These are phyloP conservation scores for Cybosia mesomella DNA, from an alignment of 2,888 invertebrate species.

Conservation along the genomic window DNA sequence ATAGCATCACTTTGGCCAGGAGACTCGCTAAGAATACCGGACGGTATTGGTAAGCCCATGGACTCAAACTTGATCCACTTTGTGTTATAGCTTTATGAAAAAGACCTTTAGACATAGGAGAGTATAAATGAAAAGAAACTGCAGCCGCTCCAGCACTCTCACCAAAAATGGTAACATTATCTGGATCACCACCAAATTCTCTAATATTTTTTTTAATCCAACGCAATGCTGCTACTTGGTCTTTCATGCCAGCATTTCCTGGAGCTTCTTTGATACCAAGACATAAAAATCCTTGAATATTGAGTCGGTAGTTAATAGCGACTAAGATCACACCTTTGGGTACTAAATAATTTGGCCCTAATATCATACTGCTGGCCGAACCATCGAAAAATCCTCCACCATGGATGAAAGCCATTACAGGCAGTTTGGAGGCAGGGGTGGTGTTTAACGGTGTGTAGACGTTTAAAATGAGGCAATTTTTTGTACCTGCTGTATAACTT, in stretches of 20 bases:
- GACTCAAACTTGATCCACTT: constrained; percentile 72
- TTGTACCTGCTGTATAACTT: constrained; percentile 54
- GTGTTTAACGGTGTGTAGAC: constrained; percentile 67
- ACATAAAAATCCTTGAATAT: constrained; percentile 74
- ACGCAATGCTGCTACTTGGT: constrained; percentile 72
- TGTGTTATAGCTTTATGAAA: constrained; percentile 77
- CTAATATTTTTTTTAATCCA: constrained; percentile 72
- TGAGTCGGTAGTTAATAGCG: constrained; percentile 74
- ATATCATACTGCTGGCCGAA: constrained; percentile 61
- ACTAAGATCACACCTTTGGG: constrained; percentile 72
- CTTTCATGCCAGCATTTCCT: constrained; percentile 76
- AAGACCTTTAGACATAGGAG: constrained; percentile 74
- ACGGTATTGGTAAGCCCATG: constrained; percentile 73
- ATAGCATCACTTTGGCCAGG: constrained; percentile 68
- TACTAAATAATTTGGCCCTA: constrained; percentile 73
- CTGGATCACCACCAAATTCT: constrained; percentile 72
- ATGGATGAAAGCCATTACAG: constrained; percentile 79
- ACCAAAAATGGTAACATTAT: constrained; percentile 74
- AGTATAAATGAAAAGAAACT: constrained; percentile 72
- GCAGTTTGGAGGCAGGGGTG: constrained; percentile 49
- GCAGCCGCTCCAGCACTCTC: constrained; percentile 77
- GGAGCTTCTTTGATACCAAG: constrained; percentile 74
- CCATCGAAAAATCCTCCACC: constrained; percentile 77
- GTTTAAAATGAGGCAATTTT: constrained; percentile 71
- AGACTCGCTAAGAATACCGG: constrained; percentile 70